These are phyloP conservation scores for Aphelinus certus DNA, from an alignment of 1,140 invertebrate species.

Conservation along the genomic window DNA sequence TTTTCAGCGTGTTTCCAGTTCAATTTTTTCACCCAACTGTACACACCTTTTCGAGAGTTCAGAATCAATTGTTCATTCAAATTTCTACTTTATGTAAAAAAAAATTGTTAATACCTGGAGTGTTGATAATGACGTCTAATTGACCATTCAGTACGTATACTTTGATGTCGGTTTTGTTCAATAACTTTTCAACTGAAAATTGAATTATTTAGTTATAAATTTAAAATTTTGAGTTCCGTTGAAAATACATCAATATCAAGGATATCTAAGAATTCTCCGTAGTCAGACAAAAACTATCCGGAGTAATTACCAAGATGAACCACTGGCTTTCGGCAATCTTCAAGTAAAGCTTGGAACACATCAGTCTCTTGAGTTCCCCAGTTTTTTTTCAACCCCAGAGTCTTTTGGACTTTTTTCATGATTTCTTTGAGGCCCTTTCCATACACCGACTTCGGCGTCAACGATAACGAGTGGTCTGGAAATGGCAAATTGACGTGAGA, in stretches of 20 bases:
- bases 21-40: conserved; percentile 76
- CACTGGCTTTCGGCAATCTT: conserved; percentile 88
- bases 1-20: conserved; percentile 69
- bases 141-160: conserved; percentile 77
- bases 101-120: conserved; percentile 64
- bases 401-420: conserved; percentile 67
- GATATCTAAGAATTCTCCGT: not conserved
- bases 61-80: conserved; percentile 54
- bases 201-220: not conserved
- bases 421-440: not conserved
- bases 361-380: conserved; percentile 71
- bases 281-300: conserved; percentile 40
- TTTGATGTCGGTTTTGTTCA: conserved; percentile 75
- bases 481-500: not conserved
- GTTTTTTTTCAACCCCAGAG: conserved; percentile 67
- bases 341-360: conserved; percentile 73
- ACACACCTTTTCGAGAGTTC: conserved; percentile 59
- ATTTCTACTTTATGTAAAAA: not conserved
- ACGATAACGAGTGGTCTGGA: not conserved
- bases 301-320: conserved; percentile 69
- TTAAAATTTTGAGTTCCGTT: no score
- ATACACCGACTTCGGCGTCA: not conserved
- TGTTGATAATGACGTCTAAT: conserved; percentile 78
- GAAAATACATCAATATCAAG: not conserved
- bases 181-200: conserved; percentile 73